Base-by-base conservation (phyloP, 2,888 invertebrate genomes). In the Anticlea derivata region DNA sequence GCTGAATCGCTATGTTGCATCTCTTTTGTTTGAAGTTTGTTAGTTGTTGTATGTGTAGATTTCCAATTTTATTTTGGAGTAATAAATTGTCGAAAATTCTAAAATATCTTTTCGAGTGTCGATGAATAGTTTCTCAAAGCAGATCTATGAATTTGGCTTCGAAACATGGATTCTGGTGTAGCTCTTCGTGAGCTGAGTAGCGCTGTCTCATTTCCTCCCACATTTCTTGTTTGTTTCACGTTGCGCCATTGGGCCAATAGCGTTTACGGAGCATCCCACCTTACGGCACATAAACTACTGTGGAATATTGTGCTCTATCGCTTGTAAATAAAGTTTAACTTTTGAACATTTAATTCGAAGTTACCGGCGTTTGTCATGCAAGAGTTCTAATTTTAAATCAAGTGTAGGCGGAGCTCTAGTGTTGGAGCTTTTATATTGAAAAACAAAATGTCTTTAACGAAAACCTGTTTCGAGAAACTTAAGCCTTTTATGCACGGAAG, bases 341-440 rank as follows among this genome's bases (percentile, higher is more conserved):
- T 86, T 86, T 87, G 82, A 83, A 72, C 79, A 82, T 88, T 81
- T 83, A 85, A 86, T 82, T 82, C 74, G 71, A 80, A 83, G 86
- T 83, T 87, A 83, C 85, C 86, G 86, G 87, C 89, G 87, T 89
- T 88, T 88, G 88, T 89, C 88, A 89, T 78, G 87, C 86, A 84
- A 87, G 87, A 86, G 86, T 90, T 90, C 89, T 88, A 89, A 90
- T 90, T 90, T 90, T 88, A 89, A 90, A 89, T 86, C 86, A 86
- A 88, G 89, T 87, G 90, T 90, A 90, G 90, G 90, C 90, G 90
- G 90, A 86, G 90, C 85, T 83, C 82, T 83, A 70, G 71, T 79
- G 83, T 81, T 69, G 75, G 80, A 83, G 86, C 84, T 87, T 86
- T 84, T 82, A 79, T 83, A 88, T 86, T 86, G 85, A 87, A 87